Evolutionary conservation across 2,888 invertebrate species (phyloP), one percentile per base, ranked within the genome.

Genomic region (Eupithecia exiguata): DNA sequence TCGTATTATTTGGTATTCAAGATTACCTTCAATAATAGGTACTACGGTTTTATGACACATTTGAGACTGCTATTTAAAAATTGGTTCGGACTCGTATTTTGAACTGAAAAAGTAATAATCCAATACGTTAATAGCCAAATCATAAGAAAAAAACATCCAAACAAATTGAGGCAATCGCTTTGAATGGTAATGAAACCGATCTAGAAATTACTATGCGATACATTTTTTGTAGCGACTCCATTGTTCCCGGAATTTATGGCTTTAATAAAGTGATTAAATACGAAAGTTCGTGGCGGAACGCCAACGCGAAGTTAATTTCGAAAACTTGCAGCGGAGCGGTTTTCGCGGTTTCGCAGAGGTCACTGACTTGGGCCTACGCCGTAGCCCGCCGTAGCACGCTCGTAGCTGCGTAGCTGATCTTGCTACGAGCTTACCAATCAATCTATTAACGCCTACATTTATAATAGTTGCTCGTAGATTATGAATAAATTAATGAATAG

Each of bases 211-310:
- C 88, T 88, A 88, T 87, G 88, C 86, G 87, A 88, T 88, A 87
- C 86, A 85, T 89, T 90, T 58, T 89, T 90, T 89, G 87, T 89
- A 88, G 87, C 89, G 86, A 89, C 87, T 83, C 89, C 87, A 91
- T 91, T 91, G 91, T 91, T 89, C 83, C 82, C 80, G 81, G 80
- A 82, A 82, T 89, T 91, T 91, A 91, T 88, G 86, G 89, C 87
- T 88, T 91, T 91, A 90, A 87, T 89, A 90, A 89, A 90, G 91
- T 91, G 91, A 91, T 91, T 91, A 90, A 91, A 91, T 90, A 88
- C 84, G 88, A 74, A 73, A 77, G 75, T 72, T 74, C 72, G 87
- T 86, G 86, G 87, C 88, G 88, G 87, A 87, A 87, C 86, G 88
- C 87, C 86, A 87, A 81, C 81, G 81, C 80, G 81, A 85, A 86